phyloP scores from a whole-genome alignment of 2,113 vertebrate species.

The Noturus placidus region DNA sequence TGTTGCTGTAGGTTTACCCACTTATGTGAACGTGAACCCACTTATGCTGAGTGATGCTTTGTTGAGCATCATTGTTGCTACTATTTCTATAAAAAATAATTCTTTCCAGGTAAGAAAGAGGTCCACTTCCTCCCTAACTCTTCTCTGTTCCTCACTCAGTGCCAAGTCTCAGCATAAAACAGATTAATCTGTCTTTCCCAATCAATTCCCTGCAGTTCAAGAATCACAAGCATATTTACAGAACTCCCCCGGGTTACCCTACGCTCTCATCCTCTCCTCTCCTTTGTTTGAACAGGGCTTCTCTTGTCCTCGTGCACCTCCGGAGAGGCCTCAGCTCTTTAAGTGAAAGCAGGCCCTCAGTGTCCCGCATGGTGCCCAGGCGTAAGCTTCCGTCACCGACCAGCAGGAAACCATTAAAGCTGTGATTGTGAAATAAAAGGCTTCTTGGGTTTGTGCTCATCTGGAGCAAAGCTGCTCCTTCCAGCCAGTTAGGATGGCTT shows the following conservation, averaged over 20 bases:
- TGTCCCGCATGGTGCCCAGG: slow-evolving; percentile 32
- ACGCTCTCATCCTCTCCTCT: slow-evolving; percentile 9
- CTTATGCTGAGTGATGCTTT: background rate
- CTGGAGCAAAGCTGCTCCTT: slow-evolving; percentile 25
- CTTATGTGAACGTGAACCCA: background rate
- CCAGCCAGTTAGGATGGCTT: slow-evolving; percentile 10
- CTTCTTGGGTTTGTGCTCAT: slow-evolving; percentile 31
- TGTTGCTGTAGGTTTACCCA: background rate
- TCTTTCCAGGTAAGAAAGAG: background rate
- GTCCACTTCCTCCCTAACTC: background rate
- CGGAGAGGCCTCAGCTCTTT: slow-evolving; percentile 38
- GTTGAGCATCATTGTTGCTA: background rate
- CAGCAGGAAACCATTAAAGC: slow-evolving; percentile 50
- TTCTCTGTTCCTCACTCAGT: background rate
- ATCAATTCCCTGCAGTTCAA: slow-evolving; percentile 2
- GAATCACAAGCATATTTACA: slow-evolving; percentile 16
- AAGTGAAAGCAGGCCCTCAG: slow-evolving; percentile 50
- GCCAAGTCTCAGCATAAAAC: background rate
- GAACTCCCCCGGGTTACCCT: slow-evolving; percentile 1
- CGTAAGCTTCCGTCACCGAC: slow-evolving; percentile 44
- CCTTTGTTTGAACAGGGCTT: slow-evolving; percentile 24
- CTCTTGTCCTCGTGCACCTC: slow-evolving; percentile 38
- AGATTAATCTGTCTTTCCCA: background rate
- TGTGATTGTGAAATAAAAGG: slow-evolving; percentile 54
- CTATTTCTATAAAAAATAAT: background rate